Percentiles rank a stretch among this genome's conserved stretches.
phyloP scores from a whole-genome alignment of 2,113 vertebrate genomes.

The Salvelinus namaycush region DNA sequence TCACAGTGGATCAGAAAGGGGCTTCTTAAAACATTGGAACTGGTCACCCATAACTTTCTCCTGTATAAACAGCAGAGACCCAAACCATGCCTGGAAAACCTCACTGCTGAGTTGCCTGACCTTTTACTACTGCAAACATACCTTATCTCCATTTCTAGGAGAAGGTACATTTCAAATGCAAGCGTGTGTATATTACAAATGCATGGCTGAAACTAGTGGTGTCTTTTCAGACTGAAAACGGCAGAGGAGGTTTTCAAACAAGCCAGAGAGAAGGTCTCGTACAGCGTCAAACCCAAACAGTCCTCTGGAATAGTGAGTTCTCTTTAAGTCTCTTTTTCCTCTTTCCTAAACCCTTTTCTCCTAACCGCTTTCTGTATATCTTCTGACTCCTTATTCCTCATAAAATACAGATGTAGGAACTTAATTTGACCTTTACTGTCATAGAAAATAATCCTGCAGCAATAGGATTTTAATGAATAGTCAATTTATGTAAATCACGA shows the following conservation, averaged over 20 bases:
- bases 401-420: no score
- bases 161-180: no score
- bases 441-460: no score
- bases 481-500: no score
- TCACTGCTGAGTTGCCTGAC: neutral
- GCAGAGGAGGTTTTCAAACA: constrained; percentile 89
- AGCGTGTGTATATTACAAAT: no score
- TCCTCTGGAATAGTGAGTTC: constrained; percentile 90
- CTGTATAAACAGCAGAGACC: constrained; percentile 28
- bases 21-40: no score
- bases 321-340: no score
- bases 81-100: constrained; percentile 4
- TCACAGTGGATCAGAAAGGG: no score
- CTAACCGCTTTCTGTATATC: neutral
- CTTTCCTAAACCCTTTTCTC: no score
- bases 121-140: neutral
- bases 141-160: neutral
- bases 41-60: constrained; percentile 8
- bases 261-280: constrained; percentile 85
- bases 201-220: neutral
- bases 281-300: constrained; percentile 90
- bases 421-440: no score
- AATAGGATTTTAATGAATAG: no score
- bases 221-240: constrained; percentile 83
- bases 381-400: neutral